These are phyloP conservation scores for Brachyistius frenatus DNA, from an alignment of 2,113 vertebrate species.

Conservation along the genomic window DNA sequence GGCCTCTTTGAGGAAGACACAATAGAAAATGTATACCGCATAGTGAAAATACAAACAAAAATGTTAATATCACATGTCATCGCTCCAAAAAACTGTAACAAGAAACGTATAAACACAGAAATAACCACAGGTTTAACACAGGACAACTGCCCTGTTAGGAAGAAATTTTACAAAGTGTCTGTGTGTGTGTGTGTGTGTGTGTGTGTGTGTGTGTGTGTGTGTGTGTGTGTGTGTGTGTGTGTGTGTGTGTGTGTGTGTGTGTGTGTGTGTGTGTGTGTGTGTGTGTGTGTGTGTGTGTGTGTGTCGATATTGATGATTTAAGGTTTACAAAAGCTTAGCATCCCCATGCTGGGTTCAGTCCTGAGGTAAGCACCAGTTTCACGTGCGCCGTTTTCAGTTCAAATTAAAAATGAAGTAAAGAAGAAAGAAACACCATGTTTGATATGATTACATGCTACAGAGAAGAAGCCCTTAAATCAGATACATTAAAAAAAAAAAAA, in stretches of 20 bases:
- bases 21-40: constrained; percentile 69
- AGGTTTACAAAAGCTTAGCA: constrained; percentile 77
- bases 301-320: constrained; percentile 49
- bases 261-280: constrained; percentile 51
- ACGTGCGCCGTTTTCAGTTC: constrained; percentile 76
- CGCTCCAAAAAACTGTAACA: constrained; percentile 65
- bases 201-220: constrained; percentile 30
- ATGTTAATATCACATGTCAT: constrained; percentile 75
- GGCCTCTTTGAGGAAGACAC: constrained; percentile 71
- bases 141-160: constrained; percentile 61
- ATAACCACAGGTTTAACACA: constrained; percentile 84
- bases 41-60: constrained; percentile 67
- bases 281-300: constrained; percentile 30
- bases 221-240: constrained; percentile 40
- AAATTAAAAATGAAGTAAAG: constrained; percentile 56
- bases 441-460: constrained; percentile 81
- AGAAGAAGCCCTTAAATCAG: constrained; percentile 77
- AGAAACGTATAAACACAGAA: constrained; percentile 77
- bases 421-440: constrained; percentile 73
- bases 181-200: constrained; percentile 51
- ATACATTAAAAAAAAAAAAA: constrained; percentile 50
- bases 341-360: constrained; percentile 83
- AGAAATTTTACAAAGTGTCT: constrained; percentile 35
- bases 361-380: constrained; percentile 87
- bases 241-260: constrained; percentile 51